A percentile compares a stretch with the other conserved stretches of the same genome.
Conservation (phyloP, 2,797 vertebrate genomes). For the Gastrophryne carolinensis region DNA sequence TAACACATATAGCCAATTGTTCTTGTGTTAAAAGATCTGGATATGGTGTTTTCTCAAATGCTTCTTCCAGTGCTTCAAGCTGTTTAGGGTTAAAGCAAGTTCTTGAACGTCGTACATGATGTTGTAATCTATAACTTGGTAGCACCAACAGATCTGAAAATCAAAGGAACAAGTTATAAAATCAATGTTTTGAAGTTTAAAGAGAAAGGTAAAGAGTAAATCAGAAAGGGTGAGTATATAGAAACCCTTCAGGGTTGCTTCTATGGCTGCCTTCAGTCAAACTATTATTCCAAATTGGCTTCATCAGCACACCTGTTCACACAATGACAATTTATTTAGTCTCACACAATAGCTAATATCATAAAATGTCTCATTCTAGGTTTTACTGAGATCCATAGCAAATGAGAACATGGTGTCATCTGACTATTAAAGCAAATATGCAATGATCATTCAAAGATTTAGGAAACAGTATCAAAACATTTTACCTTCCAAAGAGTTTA, state of each 20-base stretch:
- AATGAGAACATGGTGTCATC: too few species aligned
- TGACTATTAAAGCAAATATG: background rate
- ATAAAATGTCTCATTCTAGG: background rate
- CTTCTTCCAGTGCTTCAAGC: conserved; percentile 76
- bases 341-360: background rate
- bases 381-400: too few species aligned
- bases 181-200: background rate
- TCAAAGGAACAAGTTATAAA: background rate
- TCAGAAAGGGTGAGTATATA: background rate
- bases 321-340: background rate
- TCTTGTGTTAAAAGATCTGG: conserved; percentile 77
- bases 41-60: conserved; percentile 80
- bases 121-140: conserved; percentile 59
- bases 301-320: background rate
- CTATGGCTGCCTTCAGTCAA: background rate
- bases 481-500: too few species aligned
- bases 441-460: background rate
- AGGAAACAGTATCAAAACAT: background rate
- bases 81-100: conserved; percentile 76
- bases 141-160: background rate
- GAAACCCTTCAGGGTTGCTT: background rate
- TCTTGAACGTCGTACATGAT: conserved; percentile 76
- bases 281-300: background rate
- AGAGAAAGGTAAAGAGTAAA: background rate
- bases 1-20: conserved; percentile 72